Evolutionary conservation across 1,140 invertebrate species (phyloP), one percentile per base, ranked within the genome.

Genomic region (Atta texana): DNA sequence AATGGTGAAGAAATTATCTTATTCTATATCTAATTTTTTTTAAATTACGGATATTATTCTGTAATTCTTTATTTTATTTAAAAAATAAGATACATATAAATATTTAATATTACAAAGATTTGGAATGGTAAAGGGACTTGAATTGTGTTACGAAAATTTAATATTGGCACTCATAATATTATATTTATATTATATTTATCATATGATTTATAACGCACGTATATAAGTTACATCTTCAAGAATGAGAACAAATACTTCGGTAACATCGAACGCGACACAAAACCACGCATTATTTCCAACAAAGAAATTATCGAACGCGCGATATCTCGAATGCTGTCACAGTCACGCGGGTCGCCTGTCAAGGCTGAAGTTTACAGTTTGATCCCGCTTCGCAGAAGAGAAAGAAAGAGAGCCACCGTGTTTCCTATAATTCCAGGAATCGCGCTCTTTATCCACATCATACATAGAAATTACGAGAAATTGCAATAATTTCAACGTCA

Each of bases 271-370:
- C 24, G 14, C 69, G 80, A 74, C 64, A 68, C 80, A 82, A 51
- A 74, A 72, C 80, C 44, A 39, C 34, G 78, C 53, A 82, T 82
- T 82, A 82, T 82, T 82, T 44, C 31, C 80, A 59, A 82, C 53
- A 82, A 74, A 82, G 80, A 61, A 59, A 74, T 82, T 74, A 82
- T 82, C 80, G 39, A 31, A 57, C 44, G 7, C 53, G 24, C 18
- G 39, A 28, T 82, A 82, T 82, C 80, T 72, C 53, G 53, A 57
- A 16, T 24, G 34, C 53, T 82, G 80, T 82, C 66, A 81, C 78
- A 59, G 53, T 57, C 34, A 68, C 34, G 53, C 66, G 7, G 66
- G 34, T 71, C 53, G 66, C 51, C 18, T 72, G 66, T 74, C 80
- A 82, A 82, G 80, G 80, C 39, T 53, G 34, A 69, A 21, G 8